Percentiles rank a stretch among this genome's conserved stretches.
phyloP scores from a whole-genome alignment of 2,113 vertebrate genomes.

The Eleginops maclovinus region DNA sequence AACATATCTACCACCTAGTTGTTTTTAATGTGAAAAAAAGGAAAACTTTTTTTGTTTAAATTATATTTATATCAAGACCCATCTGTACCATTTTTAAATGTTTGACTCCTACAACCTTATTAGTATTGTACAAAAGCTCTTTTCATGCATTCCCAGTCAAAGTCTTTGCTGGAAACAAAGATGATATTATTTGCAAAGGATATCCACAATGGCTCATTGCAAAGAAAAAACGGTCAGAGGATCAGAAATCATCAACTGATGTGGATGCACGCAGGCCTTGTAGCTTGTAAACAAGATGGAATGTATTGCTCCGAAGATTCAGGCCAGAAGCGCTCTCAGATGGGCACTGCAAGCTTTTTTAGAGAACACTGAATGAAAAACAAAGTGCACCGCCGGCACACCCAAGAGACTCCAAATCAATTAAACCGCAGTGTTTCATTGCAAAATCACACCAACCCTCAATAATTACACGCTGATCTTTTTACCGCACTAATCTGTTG shows the following conservation, averaged over 20 bases:
- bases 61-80: not conserved
- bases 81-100: not conserved
- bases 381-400: not conserved
- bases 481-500: not conserved
- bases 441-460: not conserved
- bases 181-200: not conserved
- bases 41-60: not conserved
- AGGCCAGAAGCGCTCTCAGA: not conserved
- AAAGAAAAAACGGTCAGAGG: conserved; percentile 14
- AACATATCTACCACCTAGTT: not conserved
- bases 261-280: not conserved
- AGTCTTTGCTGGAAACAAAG: not conserved
- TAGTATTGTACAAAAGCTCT: not conserved
- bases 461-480: not conserved
- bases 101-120: not conserved
- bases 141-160: conserved; percentile 1
- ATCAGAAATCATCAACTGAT: conserved; percentile 14
- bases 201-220: not conserved
- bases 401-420: not conserved
- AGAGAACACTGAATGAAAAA: not conserved
- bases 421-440: not conserved
- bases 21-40: not conserved
- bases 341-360: too few species aligned
- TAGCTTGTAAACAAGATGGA: conserved; percentile 23
- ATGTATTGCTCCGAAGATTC: not conserved